Base-by-base conservation (phyloP, 2,113 vertebrate genomes). In the Zapus hudsonius region DNA sequence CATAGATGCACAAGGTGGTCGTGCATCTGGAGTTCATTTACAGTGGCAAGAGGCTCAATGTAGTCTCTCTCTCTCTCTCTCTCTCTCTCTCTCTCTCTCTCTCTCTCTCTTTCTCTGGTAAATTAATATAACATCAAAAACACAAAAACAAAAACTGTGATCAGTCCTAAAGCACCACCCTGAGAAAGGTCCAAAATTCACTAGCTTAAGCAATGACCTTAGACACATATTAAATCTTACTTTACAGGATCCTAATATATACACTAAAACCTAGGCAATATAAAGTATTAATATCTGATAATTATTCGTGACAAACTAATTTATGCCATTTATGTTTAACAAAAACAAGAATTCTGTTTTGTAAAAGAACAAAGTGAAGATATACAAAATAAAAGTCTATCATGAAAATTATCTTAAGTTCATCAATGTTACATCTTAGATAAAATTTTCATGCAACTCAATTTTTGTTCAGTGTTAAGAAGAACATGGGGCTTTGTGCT, bases 151-250 rank as follows among this genome's bases (percentile, higher is more conserved):
- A 78, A 84, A 95, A 92, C 67, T 27, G 66, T 66, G 66, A 64
- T 84, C 31, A 75, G 67, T 90, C 93, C 59, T 90, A 64, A 84
- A 96, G 44, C 57, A 89, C 73, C 83, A 44, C 7, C 36, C 52
- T 78, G 67, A 81, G 86, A 90, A 64, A 12, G 90, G 15, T 20
- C 57, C 57, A 76, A 87, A 93, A 22, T 72, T 36, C 42, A 13
- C 80, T 87, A 79, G 23, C 23, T 66, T 72, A 83, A 40, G 59
- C 61, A 93, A 66, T 44, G 55, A 86, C 36, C 42, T 29, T 52
- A 20, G n/a, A 55, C 13, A 95, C 29, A 89, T 38, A 75, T 84
- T 91, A 87, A 95, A 72, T 83, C n/a, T 90, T 73, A 79, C 91
- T 92, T 92, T 89, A 67, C 2, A 55, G 67, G 16, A 82, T 90